These are phyloP conservation scores for Onthophagus sagittarius DNA, from an alignment of 2,888 invertebrate genomes.

Conservation along the genomic window DNA sequence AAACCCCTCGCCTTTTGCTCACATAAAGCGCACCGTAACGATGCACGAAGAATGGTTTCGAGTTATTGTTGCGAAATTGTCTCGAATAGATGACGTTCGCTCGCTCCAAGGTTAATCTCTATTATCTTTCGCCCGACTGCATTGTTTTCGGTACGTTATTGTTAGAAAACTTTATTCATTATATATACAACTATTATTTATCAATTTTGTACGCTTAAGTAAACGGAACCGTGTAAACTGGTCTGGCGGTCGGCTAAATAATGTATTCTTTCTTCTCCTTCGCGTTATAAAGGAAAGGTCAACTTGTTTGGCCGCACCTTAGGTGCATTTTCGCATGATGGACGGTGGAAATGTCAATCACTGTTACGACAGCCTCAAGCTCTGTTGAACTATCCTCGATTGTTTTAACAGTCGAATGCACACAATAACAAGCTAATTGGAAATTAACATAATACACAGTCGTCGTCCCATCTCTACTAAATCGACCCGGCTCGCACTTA, in stretches of 20 bases:
- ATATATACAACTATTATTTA: not conserved
- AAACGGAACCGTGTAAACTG: not conserved
- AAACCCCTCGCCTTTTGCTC: not conserved
- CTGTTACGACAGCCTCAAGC: constrained; percentile 2
- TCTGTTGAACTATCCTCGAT: constrained; percentile 3
- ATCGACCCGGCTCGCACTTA: too few relatives aligned
- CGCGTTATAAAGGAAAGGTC: not conserved
- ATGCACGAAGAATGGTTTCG: not conserved
- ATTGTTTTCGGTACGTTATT: not conserved
- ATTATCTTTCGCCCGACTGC: not conserved
- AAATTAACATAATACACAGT: constrained; percentile 2
- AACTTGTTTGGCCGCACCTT: constrained; percentile 19
- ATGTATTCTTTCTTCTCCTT: not conserved
- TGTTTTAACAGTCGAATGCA: constrained; percentile 5
- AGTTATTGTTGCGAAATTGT: not conserved
- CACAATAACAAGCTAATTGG: constrained; percentile 9
- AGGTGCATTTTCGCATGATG: constrained; percentile 18
- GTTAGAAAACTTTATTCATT: too few relatives aligned
- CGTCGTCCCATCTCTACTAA: not conserved
- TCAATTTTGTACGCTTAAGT: not conserved
- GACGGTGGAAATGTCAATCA: constrained; percentile 22
- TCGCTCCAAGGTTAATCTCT: not conserved
- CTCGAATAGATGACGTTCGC: not conserved
- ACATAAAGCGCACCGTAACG: not conserved
- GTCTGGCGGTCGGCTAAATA: constrained; percentile 4